Base-by-base conservation (phyloP, 2,113 vertebrate species). In the Gymnogyps californianus region DNA sequence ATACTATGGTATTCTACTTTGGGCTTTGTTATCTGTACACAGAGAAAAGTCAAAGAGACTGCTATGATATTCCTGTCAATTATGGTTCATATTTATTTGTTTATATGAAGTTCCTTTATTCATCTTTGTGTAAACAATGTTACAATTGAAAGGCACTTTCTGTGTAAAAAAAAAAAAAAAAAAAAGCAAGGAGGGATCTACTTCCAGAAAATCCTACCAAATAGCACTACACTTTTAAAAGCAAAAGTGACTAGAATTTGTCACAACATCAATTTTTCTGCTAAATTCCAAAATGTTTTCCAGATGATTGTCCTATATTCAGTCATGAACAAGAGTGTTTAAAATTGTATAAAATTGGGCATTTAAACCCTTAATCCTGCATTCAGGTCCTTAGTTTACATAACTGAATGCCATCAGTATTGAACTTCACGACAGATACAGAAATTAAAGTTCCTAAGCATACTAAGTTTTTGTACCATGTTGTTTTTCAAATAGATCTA, bases 381-480 rank as follows among this genome's bases (percentile, higher is more conserved):
- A 71, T 90, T 66, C 49, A 59, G 38, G 57, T 75, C 25, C 59
- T 47, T 58, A 4, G 16, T 36, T 80, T 59, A 80, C 38, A 29
- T 44, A 47, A 65, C 8, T 44, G 70, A 82, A 71, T 40, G 32
- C 10, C 34, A 36, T 46, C 59, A 66, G 16, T 19, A 34, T 2
- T 75, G 82, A 82, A 54, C 16, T 31, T 29, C 36, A 31, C 3
- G 11, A 54, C 0, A 67, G 34, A 86, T 6, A 13, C 3, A 67
- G 52, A 76, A 87, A 51, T 22, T 18, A 5, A 84, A 64, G 10
- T 47, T 70, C 47, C 14, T 16, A 69, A 9, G 21, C 17, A 21
- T 2, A 32, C 10, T 13, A 29, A 61, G 4, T 24, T 83, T 26
- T n/a, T 0, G 1, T 28, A 49, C 13, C 29, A 46, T 0, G 0